Base-by-base conservation (phyloP, 2,888 invertebrate genomes). In the Brachypalpus laphriformis region DNA sequence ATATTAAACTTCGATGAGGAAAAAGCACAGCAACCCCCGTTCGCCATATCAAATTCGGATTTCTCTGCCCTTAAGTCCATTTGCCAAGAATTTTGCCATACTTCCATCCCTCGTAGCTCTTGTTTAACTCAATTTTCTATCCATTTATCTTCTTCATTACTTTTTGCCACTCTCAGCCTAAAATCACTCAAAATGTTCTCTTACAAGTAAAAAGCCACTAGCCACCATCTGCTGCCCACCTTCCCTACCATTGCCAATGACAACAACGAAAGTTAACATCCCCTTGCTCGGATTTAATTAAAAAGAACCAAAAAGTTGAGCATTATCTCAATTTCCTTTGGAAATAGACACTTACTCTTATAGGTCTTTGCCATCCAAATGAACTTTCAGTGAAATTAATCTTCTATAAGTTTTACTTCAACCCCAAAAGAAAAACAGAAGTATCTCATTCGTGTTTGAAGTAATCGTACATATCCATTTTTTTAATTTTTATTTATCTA, bases 61-160 rank as follows among this genome's bases (percentile, higher is more conserved):
- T 31, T 31, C 28, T 9, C 3, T 34, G 1, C n/a, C 14, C 20
- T 7, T 3, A 22, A 7, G 22, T 22, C 57, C 20, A 57, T n/a
- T 20, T 34, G 3, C 7, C 22, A 2, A 28, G 16, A 45, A 61
- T 9, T 61, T 45, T 20, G 22, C 57, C 40, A 22, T n/a, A 6
- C 31, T 11, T 20, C 6, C 20, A 45, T 16, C 5, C 51, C 6
- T 2, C 42, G 31, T 9, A 20, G 57, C 47, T 25, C 18, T 25
- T 14, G 14, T 42, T 54, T 54, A 45, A 63, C 34, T 42, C 22
- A 74, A 74, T 63, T 63, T 63, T 54, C n/a, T 11, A n/a, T 14
- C 42, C 20, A 54, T 63, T 74, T 42, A 63, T 40, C 28, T 51
- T n/a, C 25, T 28, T 20, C 28, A 51, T 72, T 72, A 51, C 25